Conservation (phyloP, 2,888 invertebrate genomes). For the Prosapia bicincta region DNA sequence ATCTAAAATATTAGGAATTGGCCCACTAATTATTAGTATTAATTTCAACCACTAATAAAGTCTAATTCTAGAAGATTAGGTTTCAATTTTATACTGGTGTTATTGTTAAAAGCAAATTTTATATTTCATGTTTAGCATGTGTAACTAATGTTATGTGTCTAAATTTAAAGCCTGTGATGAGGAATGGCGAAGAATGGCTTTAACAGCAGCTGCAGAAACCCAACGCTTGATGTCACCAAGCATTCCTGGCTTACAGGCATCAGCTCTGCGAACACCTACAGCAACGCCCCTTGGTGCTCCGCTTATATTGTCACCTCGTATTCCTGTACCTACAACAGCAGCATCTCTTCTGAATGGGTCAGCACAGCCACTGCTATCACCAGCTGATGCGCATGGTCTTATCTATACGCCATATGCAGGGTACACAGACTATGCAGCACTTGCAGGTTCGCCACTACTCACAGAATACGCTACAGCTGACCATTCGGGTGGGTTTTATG, state of each 20-base stretch:
- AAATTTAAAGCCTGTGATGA: slow-evolving; percentile 52
- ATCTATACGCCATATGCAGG: slow-evolving; percentile 81
- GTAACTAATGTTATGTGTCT: too few relatives aligned
- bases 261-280: slow-evolving; percentile 56
- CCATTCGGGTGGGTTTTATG: slow-evolving; percentile 95
- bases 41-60: too few relatives aligned
- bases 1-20: too few relatives aligned
- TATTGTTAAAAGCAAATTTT: too few relatives aligned
- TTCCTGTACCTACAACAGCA: slow-evolving; percentile 77
- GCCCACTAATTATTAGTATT: too few relatives aligned
- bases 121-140: too few relatives aligned
- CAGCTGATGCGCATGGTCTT: slow-evolving; percentile 71
- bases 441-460: slow-evolving; percentile 74
- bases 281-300: slow-evolving; percentile 87
- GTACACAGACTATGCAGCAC: slow-evolving; percentile 86
- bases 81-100: too few relatives aligned
- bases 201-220: slow-evolving; percentile 63
- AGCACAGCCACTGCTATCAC: slow-evolving; percentile 62
- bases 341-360: slow-evolving; percentile 59
- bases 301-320: slow-evolving; percentile 85
- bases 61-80: too few relatives aligned
- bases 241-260: slow-evolving; percentile 55
- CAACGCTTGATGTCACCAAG: slow-evolving; percentile 66
- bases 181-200: slow-evolving; percentile 80
- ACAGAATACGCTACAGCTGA: slow-evolving; percentile 82